Base-by-base conservation (phyloP, 2,113 vertebrate species). In the Cinclus cinclus region DNA sequence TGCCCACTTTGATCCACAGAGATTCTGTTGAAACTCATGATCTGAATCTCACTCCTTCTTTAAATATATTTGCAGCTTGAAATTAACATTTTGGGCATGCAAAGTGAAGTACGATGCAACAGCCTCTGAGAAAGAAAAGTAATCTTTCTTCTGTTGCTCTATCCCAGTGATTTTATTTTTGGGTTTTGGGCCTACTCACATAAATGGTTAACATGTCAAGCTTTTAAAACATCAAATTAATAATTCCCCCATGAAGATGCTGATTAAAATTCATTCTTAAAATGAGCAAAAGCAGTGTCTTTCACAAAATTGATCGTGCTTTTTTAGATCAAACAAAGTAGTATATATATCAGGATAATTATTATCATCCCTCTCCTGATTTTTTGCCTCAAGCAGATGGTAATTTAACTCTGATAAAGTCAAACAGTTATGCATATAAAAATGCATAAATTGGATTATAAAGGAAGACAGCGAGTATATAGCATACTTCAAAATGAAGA, bases 21-120 rank as follows among this genome's bases (percentile, higher is more conserved):
- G 95, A 60, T 95, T 97, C 96, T 97, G 87, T 89, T 88, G 92
- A 97, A 95, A 97, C 86, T 87, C 6, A 1, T 64, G 89, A 47
- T 94, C 86, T 88, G 65, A 96, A 76, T 65, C 79, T 53, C 7
- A 6, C 83, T 97, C 78, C 37, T 94, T 44, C 59, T 71, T 88
- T 52, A 92, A 76, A 65, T 69, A 44, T 15, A 53, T 60, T 92
- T 91, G 46, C 75, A 76, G 74, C 74, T 96, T 93, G 70, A 47
- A 87, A 59, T 84, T 44, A 77, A 49, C 24, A 9, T 71, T 65
- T 59, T 73, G 94, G 69, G 77, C 81, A 21, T 92, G 64, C 86
- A 94, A 94, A 95, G 56, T 65, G 50, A 76, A 83, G 74, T 46
- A 76, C 47, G 62, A 0, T 35, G 64, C 67, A 84, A 47, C 58